A percentile compares a stretch with the other conserved stretches of the same genome.
Conservation (phyloP, 2,888 invertebrate species). For the Parnassius orleans region DNA sequence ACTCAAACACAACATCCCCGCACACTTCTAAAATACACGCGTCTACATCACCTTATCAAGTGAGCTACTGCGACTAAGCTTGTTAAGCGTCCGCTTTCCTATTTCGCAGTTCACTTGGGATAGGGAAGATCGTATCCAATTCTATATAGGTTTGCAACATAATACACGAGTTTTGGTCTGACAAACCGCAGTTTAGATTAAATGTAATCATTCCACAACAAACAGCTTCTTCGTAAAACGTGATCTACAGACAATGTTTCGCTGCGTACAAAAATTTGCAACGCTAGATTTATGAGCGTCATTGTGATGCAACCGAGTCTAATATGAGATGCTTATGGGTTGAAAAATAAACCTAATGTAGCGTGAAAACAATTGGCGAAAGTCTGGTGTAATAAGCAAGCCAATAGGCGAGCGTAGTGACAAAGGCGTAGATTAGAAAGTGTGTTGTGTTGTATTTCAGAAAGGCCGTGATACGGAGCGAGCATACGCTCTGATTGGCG, state of each 20-base stretch:
- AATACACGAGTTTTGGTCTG: constrained; percentile 53
- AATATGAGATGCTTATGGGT: constrained; percentile 56
- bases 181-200: constrained; percentile 64
- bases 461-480: constrained; percentile 67
- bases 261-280: constrained; percentile 29
- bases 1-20: constrained; percentile 47
- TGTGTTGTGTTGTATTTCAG: constrained; percentile 74
- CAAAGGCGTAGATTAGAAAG: constrained; percentile 80
- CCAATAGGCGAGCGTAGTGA: constrained; percentile 73
- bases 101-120: constrained; percentile 58
- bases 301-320: constrained; percentile 53
- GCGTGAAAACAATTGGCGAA: constrained; percentile 80
- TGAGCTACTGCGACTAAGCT: constrained; percentile 63
- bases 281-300: constrained; percentile 27
- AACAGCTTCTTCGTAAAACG: constrained; percentile 17
- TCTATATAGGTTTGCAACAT: constrained; percentile 60
- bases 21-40: constrained; percentile 71
- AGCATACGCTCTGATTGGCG: constrained; percentile 77
- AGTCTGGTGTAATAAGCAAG: constrained; percentile 71
- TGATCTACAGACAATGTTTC: constrained; percentile 23
- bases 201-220: constrained; percentile 27
- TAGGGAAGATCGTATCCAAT: constrained; percentile 59
- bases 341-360: constrained; percentile 69
- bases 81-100: constrained; percentile 68
- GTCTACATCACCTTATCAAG: constrained; percentile 72